Base-by-base conservation (phyloP, 2,797 vertebrate genomes). In the Gambusia yucatana region DNA sequence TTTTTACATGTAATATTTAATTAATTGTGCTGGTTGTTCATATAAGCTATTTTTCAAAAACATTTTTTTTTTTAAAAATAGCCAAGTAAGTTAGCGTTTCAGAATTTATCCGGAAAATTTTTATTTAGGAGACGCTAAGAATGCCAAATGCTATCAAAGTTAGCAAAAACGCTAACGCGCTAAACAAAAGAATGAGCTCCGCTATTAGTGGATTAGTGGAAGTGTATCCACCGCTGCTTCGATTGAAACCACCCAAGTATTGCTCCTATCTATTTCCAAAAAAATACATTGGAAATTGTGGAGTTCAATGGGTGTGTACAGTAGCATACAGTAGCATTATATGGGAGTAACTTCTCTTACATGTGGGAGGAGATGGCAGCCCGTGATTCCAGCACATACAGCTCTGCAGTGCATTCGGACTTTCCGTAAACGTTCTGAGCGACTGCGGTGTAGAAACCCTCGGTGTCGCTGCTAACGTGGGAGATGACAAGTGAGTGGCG, bases 381-480 rank as follows among this genome's bases (percentile, higher is more conserved):
- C 57, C 97, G 94, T 0, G 96, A 96, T 84, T 99, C 98, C 86
- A 98, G 97, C 91, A 99, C 95, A 0, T 98, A 98, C 8, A 99
- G 97, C 92, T 99, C 97, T 0, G 98, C 97, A 0, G 97, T 97
- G 87, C 97, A 96, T 69, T 98, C 96, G 0, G 96, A 94, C 20
- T 95, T 94, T 9, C 97, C 98, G 0, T 97, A 94, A 9, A 88
- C 1, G 71, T 98, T 99, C 73, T 91, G 90, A 57, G 98, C 98
- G 0, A 94, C 90, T 10, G 96, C 97, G 0, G 86, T 94, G 30
- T 98, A 99, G 77, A 97, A 96, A 20, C 98, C 98, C 78, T 99
- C 98, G 0, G 97, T 96, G 85, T 97, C 96, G 0, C 92, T 92
- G 90, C 96, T 95, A 72, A 97, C 97, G 0, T 96, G 97, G 74